A percentile compares a stretch with the other conserved stretches of the same genome.
Evolutionary conservation across 2,797 vertebrate genomes (phyloP).

Genomic region (Rhabdomys pumilio): DNA sequence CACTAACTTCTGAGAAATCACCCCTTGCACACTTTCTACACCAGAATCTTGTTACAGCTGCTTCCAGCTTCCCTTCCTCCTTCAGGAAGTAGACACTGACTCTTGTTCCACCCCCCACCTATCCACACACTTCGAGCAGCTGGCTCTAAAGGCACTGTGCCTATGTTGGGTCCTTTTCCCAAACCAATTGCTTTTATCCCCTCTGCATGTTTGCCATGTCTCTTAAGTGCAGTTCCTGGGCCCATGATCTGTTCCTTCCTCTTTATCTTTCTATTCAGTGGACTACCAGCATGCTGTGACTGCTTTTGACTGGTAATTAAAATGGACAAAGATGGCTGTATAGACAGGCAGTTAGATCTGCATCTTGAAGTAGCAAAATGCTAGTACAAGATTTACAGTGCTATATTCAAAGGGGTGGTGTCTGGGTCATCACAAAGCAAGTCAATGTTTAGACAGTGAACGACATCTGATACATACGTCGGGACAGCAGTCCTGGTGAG

Average conservation of each 20-base stretch:
- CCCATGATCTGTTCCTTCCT: background rate
- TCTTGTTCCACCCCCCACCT: background rate
- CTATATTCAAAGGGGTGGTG: conserved; percentile 18
- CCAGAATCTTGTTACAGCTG: background rate
- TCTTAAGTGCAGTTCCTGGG: conserved; percentile 36
- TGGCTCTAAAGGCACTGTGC: background rate
- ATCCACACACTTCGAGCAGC: background rate
- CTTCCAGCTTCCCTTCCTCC: background rate
- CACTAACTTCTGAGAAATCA: background rate
- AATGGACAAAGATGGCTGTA: conserved; percentile 19
- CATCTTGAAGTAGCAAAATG: background rate
- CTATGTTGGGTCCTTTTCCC: conserved; percentile 61
- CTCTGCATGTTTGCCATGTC: background rate
- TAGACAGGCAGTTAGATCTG: background rate
- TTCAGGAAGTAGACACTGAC: background rate
- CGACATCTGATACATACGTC: background rate
- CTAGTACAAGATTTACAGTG: background rate
- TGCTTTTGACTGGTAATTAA: conserved; percentile 33
- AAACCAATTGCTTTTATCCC: conserved; percentile 12
- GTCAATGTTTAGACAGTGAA: conserved; percentile 55
- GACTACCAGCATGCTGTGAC: background rate
- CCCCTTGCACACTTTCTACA: background rate
- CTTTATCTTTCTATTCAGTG: background rate
- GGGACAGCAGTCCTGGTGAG: background rate
- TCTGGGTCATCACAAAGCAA: conserved; percentile 21